A percentile compares a stretch with the other conserved stretches of the same genome.
phyloP scores from a whole-genome alignment of 2,113 vertebrate species.

The Promerops cafer region DNA sequence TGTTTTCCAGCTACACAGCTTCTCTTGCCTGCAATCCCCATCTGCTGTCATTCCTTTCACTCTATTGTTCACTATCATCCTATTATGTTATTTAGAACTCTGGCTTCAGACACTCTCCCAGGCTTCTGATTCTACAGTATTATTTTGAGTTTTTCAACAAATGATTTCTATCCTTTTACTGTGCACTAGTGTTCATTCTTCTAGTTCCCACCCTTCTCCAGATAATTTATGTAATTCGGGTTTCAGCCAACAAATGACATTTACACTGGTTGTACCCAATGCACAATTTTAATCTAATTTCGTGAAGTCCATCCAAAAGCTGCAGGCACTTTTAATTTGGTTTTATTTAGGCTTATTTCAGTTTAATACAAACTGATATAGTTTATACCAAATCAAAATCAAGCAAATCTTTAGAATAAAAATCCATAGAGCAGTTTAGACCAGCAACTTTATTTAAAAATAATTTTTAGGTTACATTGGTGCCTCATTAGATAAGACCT shows the following conservation, averaged over 20 bases:
- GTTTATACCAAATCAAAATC: not conserved
- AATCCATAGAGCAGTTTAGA: not conserved
- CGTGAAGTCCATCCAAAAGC: not conserved
- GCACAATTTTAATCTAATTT: not conserved
- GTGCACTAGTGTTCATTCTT: not conserved
- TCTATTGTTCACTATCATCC: not conserved
- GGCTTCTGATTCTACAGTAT: not conserved
- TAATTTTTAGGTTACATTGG: not conserved
- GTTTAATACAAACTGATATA: not conserved
- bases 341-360: not conserved
- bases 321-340: not conserved
- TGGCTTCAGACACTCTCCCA: not conserved
- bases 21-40: not conserved
- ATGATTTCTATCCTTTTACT: not conserved
- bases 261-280: not conserved
- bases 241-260: not conserved
- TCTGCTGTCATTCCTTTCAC: not conserved
- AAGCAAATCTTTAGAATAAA: not conserved
- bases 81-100: not conserved
- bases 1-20: not conserved
- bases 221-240: not conserved
- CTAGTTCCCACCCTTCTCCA: not conserved
- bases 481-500: not conserved
- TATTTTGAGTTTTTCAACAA: not conserved
- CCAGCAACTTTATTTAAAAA: not conserved